Base-by-base conservation (phyloP, 53 echinoderm and acorn worm species). In the Echinometra lucunter region DNA sequence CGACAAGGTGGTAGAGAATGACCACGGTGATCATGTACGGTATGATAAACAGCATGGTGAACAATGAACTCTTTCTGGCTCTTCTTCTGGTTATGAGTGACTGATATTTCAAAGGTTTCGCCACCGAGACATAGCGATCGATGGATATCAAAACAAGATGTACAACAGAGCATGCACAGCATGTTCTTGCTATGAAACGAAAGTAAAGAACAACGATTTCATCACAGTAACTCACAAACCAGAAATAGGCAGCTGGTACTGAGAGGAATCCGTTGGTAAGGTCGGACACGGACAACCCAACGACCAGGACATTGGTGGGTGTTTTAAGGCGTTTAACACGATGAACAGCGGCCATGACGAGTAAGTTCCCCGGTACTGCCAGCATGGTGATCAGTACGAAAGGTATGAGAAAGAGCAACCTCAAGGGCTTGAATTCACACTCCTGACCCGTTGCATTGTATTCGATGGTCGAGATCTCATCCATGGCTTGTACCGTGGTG, bases 81-180 rank as follows among this genome's bases (percentile, higher is more conserved):
- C 92, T 47, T 37, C 92, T 49, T 49, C 92, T 42, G 13, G 92
- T 92, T 42, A 92, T 44, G 16, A 92, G 92, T 25, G 92, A 92
- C 23, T 47, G 75, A 72, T 92, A 92, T 49, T 92, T 92, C 9
- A 92, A 74, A 15, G 92, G 92, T 57, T 92, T 92, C 56, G 80
- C 3, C 75, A 92, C 92, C 16, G 92, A 57, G 11, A 92, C 44
- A 35, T 92, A 92, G 0, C 92, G 74, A 42, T 92, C 92, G 17
- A 92, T 45, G 35, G 92, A 92, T 45, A 92, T 60, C 11, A 92
- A 74, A 35, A 92, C 92, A 45, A 92, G 92, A 74, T 92, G 92
- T 15, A 78, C 78, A 12, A 92, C 92, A 7, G 92, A 92, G 55
- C 92, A 92, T 6, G 53, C 78, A 57, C 92, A 92, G 47, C 92